These are phyloP conservation scores for Isichthys henryi DNA, from an alignment of 2,113 vertebrate genomes.

Conservation along the genomic window DNA sequence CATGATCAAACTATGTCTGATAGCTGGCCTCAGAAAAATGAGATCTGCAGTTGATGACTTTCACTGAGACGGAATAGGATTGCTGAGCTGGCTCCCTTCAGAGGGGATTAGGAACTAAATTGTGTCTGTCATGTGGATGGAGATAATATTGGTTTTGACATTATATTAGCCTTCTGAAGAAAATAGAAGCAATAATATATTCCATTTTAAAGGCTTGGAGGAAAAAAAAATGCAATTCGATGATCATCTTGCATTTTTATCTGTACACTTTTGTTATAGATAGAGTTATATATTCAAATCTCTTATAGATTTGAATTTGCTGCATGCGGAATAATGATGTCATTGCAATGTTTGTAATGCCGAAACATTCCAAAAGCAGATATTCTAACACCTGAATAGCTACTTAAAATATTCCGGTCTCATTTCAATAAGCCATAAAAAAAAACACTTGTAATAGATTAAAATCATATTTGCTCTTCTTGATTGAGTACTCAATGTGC, in stretches of 20 bases:
- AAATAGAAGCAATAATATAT: slow-evolving; percentile 32
- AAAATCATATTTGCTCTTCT: neutral
- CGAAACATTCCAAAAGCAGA: neutral
- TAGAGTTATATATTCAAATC: too few relatives aligned
- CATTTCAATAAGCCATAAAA: neutral
- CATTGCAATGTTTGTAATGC: neutral
- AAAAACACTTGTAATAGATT: neutral
- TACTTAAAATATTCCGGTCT: neutral
- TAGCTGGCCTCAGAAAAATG: slow-evolving; percentile 26
- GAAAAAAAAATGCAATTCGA: slow-evolving; percentile 16
- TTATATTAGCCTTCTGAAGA: slow-evolving; percentile 37
- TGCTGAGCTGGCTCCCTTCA: slow-evolving; percentile 33
- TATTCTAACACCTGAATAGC: neutral
- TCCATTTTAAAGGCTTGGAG: slow-evolving; percentile 21
- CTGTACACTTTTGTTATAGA: neutral
- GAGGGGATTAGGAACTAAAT: slow-evolving; percentile 41
- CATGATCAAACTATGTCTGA: slow-evolving; percentile 12
- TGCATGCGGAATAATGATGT: neutral
- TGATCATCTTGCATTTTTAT: slow-evolving; percentile 8
- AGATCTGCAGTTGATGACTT: slow-evolving; percentile 29
- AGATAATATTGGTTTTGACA: slow-evolving; percentile 44
- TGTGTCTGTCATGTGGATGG: slow-evolving; percentile 38
- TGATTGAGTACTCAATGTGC: neutral
- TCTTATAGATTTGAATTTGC: neutral
- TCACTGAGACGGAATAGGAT: slow-evolving; percentile 31